phyloP scores from a whole-genome alignment of 2,888 invertebrate genomes.

The Neoscelio sp. region DNA sequence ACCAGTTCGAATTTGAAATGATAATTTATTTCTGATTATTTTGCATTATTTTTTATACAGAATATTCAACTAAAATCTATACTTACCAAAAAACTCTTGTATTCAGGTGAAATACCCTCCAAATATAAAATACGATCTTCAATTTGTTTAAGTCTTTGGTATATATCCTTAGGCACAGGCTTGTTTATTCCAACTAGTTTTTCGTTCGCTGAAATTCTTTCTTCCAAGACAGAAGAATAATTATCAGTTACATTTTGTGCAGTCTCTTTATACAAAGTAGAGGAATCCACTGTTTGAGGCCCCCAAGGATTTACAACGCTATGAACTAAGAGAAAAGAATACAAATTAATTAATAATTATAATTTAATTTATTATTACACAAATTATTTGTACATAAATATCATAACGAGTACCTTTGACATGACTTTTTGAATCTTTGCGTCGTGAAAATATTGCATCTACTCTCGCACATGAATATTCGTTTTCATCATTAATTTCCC shows the following conservation, averaged over 20 bases:
- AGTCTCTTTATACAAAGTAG: conserved; percentile 60
- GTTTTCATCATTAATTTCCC: conserved; percentile 81
- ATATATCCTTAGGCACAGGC: conserved; percentile 87
- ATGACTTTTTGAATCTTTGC: conserved; percentile 91
- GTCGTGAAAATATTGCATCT: conserved; percentile 88
- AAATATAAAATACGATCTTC: conserved; percentile 90
- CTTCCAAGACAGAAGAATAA: conserved; percentile 85
- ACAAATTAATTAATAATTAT: conserved; percentile 30
- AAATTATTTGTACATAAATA: background rate
- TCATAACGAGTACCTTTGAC: conserved; percentile 92
- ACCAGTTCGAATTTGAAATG: no score
- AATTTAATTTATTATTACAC: conserved; percentile 19
- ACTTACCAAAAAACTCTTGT: conserved; percentile 79
- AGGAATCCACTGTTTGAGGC: conserved; percentile 85
- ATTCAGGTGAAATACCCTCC: conserved; percentile 92
- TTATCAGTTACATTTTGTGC: conserved; percentile 65
- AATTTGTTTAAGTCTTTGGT: conserved; percentile 88
- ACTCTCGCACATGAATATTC: conserved; percentile 90
- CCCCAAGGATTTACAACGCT: conserved; percentile 89
- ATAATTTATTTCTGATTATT: no score
- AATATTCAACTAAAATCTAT: no score
- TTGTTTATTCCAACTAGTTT: conserved; percentile 85
- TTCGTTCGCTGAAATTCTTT: conserved; percentile 88
- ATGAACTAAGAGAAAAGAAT: conserved; percentile 84
- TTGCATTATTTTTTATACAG: no score